Percentiles rank a stretch among this genome's conserved stretches.
Conservation (phyloP, 2,888 invertebrate genomes). For the Xanthia togata region DNA sequence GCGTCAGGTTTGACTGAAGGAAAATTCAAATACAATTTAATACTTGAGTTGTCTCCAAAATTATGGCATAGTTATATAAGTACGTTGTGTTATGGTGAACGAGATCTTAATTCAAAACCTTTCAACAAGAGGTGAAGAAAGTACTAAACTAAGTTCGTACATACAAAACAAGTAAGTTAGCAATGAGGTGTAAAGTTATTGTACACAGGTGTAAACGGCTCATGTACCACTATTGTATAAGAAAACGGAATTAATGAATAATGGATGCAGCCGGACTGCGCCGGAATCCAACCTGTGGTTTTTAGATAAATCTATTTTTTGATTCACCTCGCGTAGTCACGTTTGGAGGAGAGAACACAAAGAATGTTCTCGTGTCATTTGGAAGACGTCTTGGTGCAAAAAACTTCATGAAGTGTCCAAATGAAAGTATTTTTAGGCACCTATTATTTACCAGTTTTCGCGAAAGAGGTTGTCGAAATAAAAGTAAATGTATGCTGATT, state of each 20-base stretch:
- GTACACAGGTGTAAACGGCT: slow-evolving; percentile 31
- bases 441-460: not conserved
- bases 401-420: not conserved
- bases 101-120: not conserved
- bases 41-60: not conserved
- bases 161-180: not conserved
- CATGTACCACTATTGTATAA: slow-evolving; percentile 63
- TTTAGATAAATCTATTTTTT: slow-evolving; percentile 68
- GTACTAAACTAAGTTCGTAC: not conserved
- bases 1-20: not conserved
- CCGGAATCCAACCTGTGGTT: slow-evolving; percentile 71
- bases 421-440: not conserved
- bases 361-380: not conserved
- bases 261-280: slow-evolving; percentile 70
- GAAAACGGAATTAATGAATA: slow-evolving; percentile 79
- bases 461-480: not conserved
- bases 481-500: not conserved
- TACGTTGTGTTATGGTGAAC: not conserved
- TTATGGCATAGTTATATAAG: not conserved
- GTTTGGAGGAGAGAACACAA: not conserved
- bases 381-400: not conserved
- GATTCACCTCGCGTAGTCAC: not conserved
- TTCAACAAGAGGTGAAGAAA: not conserved
- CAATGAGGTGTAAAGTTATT: slow-evolving; percentile 26
- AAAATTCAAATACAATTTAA: not conserved